Percentiles rank a stretch among this genome's conserved stretches.
phyloP scores from a whole-genome alignment of 2,113 vertebrate species.

The Grallaria varia region DNA sequence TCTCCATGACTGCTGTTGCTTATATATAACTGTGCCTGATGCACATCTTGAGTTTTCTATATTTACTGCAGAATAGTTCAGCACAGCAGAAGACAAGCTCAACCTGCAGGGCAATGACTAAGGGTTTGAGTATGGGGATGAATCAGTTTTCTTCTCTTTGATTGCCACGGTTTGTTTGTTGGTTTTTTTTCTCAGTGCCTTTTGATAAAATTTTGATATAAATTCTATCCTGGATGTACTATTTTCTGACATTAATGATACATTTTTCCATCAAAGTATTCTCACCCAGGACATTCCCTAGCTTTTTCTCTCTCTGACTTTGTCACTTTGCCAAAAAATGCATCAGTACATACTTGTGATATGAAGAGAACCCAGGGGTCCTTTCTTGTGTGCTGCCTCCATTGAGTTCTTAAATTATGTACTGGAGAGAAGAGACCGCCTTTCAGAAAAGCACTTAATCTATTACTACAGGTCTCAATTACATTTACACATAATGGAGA shows the following conservation, averaged over 20 bases:
- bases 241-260: neutral
- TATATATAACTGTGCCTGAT: neutral
- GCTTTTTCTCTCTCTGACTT: neutral
- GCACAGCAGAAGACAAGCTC: neutral
- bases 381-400: neutral
- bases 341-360: neutral
- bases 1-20: neutral
- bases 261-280: neutral
- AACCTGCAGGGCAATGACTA: neutral
- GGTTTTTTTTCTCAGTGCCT: neutral
- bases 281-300: neutral
- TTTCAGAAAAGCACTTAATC: neutral
- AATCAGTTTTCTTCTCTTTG: neutral
- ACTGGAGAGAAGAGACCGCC: neutral
- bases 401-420: neutral
- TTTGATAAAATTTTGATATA: neutral
- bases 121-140: neutral
- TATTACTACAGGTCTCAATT: neutral
- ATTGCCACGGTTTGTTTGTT: neutral
- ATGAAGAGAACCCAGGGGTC: neutral
- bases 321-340: slow-evolving; percentile 27
- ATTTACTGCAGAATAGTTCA: neutral
- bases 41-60: neutral
- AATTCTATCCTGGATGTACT: neutral
- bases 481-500: neutral